phyloP scores from a whole-genome alignment of 2,797 vertebrate species.

The Hippocampus kuda region DNA sequence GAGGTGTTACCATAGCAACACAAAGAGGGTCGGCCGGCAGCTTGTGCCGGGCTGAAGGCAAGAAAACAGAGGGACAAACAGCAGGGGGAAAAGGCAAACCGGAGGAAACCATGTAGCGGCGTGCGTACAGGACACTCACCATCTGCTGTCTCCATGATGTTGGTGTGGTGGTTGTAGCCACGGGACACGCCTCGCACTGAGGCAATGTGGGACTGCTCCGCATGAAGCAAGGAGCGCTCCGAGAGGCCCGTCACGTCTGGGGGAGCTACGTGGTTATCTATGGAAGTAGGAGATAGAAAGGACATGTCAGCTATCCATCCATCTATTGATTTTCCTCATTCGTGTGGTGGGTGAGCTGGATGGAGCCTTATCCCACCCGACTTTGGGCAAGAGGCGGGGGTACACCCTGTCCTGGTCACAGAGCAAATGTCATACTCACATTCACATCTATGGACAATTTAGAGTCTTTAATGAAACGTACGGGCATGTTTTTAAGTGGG shows the following conservation, averaged over 20 bases:
- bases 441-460: background rate
- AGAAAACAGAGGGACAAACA: slow-evolving; percentile 53
- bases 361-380: too few relatives aligned
- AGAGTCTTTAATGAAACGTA: too few relatives aligned
- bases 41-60: slow-evolving; percentile 34
- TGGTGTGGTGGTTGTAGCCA: slow-evolving; percentile 68
- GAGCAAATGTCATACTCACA: background rate
- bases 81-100: slow-evolving; percentile 34
- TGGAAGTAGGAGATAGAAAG: slow-evolving; percentile 40
- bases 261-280: slow-evolving; percentile 84
- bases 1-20: slow-evolving; percentile 46
- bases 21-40: slow-evolving; percentile 37
- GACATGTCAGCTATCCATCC: slow-evolving; percentile 22
- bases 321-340: background rate
- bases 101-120: slow-evolving; percentile 18
- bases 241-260: slow-evolving; percentile 88
- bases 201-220: slow-evolving; percentile 74
- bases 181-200: slow-evolving; percentile 77
- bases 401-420: background rate
- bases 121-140: slow-evolving; percentile 68
- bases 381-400: too few relatives aligned
- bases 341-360: too few relatives aligned
- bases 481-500: too few relatives aligned
- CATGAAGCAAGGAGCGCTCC: slow-evolving; percentile 63
- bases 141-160: slow-evolving; percentile 84